Base-by-base conservation (phyloP, 2,888 invertebrate species). In the Malthinus flaveolus region DNA sequence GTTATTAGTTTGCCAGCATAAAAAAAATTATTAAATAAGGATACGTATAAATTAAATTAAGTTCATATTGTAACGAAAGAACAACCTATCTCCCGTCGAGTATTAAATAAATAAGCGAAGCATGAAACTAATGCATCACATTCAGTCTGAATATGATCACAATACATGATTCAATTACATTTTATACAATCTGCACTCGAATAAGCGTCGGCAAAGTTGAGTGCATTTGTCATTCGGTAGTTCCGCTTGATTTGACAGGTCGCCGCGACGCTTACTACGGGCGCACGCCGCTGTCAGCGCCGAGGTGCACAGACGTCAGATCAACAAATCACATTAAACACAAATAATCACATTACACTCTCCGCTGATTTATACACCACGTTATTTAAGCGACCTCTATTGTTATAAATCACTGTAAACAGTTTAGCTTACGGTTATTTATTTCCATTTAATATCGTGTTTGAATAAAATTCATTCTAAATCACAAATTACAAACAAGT, bases 191-290 rank as follows among this genome's bases (percentile, higher is more conserved):
- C 75, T 75, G 77, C 77, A 77, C 76, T 73, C 75, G 75, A 75
- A 76, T 73, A 68, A 71, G 69, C 69, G 58, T 51, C 59, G 59
- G 58, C 64, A 68, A 68, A 65, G 71, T 65, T 68, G 74, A 76
- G 76, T 78, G 78, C 78, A 78, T 78, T 78, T 78, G 78, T 78
- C 78, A 78, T 77, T 70, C 74, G 70, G 70, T 68, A 74, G 77
- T 78, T 78, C 76, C 75, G 78, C 74, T 71, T 74, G 77, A 77
- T 78, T 78, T 78, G 78, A 78, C 75, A 73, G 75, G 73, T 75
- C 73, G 73, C 78, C 81, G 69, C 70, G 80, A 80, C 79, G 79
- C 81, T 79, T 80, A 79, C 80, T 80, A 79, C 79, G 80, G 70
- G 66, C 74, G 74, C 78, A 79, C 80, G 80, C 77, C 77, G 78